These are phyloP conservation scores for Gyps fulvus DNA, from an alignment of 2,113 vertebrate species.

Conservation along the genomic window DNA sequence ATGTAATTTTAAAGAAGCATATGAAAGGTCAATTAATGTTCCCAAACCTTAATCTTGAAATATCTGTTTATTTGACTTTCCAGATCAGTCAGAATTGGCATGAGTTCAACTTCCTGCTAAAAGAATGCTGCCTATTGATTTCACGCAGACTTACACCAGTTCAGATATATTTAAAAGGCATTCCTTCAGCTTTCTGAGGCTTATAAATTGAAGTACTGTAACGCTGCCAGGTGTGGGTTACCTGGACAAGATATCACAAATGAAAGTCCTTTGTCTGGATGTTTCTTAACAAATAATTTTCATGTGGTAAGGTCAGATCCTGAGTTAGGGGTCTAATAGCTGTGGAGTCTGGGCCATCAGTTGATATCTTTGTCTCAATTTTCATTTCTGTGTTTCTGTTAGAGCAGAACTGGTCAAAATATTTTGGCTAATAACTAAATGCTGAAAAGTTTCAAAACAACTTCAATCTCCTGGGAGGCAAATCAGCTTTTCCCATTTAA, in stretches of 20 bases:
- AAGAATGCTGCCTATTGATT: conserved; percentile 18
- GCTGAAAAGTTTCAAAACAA: neutral
- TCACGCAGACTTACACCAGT: neutral
- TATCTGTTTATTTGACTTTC: conserved; percentile 14
- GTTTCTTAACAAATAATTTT: neutral
- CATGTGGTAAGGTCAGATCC: neutral
- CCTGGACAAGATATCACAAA: neutral
- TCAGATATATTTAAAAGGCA: neutral
- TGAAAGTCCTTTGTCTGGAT: neutral
- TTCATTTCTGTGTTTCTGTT: neutral
- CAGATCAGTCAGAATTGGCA: neutral
- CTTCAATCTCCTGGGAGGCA: neutral
- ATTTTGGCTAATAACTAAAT: neutral
- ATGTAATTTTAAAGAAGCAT: neutral
- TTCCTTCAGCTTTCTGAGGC: neutral
- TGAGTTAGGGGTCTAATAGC: neutral
- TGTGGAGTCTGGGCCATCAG: neutral
- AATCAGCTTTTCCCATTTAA: neutral
- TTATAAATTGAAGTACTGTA: neutral
- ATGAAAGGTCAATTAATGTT: conserved; percentile 1
- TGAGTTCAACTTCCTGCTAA: neutral
- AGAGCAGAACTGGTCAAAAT: neutral
- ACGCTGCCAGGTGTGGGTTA: neutral
- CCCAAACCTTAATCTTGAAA: neutral
- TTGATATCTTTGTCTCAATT: neutral